phyloP scores from a whole-genome alignment of 2,888 invertebrate species.

The Eugnorisma glareosa region DNA sequence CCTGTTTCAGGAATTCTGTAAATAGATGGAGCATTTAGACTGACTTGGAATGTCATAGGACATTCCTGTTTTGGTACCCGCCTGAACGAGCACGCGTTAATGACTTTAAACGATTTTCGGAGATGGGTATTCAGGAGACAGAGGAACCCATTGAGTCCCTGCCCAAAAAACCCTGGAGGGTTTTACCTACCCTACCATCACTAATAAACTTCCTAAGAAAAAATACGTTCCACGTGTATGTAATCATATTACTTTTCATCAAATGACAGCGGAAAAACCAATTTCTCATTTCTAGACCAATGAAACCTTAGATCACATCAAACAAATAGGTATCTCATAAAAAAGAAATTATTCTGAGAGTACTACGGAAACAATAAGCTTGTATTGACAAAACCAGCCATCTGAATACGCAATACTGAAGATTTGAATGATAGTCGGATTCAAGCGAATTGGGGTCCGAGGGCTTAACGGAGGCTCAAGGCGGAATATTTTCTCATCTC shows the following conservation, averaged over 20 bases:
- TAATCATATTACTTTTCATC: constrained; percentile 4
- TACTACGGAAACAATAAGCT: constrained; percentile 16
- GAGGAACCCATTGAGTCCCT: neutral
- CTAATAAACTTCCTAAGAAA: neutral
- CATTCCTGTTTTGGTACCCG: neutral
- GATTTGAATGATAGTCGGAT: constrained; percentile 55
- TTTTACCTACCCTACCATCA: neutral
- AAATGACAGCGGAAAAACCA: neutral
- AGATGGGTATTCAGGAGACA: neutral
- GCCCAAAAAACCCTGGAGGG: neutral
- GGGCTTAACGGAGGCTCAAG: constrained; percentile 31
- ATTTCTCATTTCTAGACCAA: constrained; percentile 1
- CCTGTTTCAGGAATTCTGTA: neutral
- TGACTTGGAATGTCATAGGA: neutral
- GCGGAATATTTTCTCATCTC: constrained; percentile 59
- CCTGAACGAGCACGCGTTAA: neutral
- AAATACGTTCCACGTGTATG: neutral
- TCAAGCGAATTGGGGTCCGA: constrained; percentile 50
- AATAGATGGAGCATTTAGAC: neutral
- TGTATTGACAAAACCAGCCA: constrained; percentile 27
- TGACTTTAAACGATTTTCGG: neutral
- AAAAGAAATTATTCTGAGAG: constrained; percentile 3
- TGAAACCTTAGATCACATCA: neutral
- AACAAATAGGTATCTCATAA: neutral
- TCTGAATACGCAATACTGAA: constrained; percentile 42